Evolutionary conservation across 2,113 vertebrate species (phyloP).

Genomic region (Oreotrochilus melanogaster): DNA sequence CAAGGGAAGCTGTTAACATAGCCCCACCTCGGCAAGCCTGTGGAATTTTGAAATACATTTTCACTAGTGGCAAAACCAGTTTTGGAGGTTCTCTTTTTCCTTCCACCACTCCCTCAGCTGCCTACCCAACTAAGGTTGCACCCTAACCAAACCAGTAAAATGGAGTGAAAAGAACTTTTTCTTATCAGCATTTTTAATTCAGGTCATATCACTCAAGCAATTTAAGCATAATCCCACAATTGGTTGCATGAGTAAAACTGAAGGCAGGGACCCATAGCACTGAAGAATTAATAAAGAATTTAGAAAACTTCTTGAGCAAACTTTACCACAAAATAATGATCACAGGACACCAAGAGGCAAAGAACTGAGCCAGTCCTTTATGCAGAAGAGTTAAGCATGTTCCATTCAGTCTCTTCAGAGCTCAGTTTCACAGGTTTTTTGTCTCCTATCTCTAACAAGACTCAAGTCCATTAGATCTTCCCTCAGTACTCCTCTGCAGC

Average conservation of each 20-base stretch:
- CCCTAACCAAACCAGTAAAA: background rate
- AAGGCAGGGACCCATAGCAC: background rate
- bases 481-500: background rate
- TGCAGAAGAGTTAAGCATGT: background rate
- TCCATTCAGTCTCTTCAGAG: background rate
- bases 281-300: background rate
- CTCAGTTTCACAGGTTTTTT: background rate
- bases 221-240: background rate
- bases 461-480: background rate
- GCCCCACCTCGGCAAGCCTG: background rate
- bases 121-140: background rate
- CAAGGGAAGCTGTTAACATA: background rate
- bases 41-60: background rate
- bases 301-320: background rate
- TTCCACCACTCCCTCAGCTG: background rate
- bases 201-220: background rate
- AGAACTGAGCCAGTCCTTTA: background rate
- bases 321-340: background rate
- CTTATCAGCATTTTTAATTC: background rate
- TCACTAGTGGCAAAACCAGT: constrained; percentile 45
- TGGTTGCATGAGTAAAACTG: background rate
- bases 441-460: background rate
- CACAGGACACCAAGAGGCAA: background rate
- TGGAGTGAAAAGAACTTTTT: background rate
- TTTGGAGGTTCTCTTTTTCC: constrained; percentile 23